Evolutionary conservation across 2,888 invertebrate genomes (phyloP).

Genomic region (Panzeria rudis): DNA sequence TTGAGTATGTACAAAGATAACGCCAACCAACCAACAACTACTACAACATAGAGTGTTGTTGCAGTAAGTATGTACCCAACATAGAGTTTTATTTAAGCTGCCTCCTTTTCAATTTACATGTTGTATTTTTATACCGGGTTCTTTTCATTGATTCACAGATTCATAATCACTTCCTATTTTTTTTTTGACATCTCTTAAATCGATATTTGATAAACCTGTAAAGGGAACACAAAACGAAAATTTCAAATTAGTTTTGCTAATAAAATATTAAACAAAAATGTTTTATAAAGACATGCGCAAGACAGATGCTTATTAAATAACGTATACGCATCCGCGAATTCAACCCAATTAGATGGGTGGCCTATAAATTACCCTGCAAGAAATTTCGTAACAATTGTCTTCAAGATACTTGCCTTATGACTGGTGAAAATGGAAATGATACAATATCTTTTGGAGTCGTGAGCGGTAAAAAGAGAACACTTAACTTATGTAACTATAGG

Average conservation of each 20-base stretch:
- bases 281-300: too few relatives aligned
- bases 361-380: too few relatives aligned
- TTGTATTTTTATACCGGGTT: background rate
- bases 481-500: too few relatives aligned
- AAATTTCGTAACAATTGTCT: too few relatives aligned
- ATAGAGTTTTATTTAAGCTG: background rate
- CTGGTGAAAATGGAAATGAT: too few relatives aligned
- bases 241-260: background rate
- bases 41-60: background rate
- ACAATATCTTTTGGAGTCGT: too few relatives aligned
- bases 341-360: too few relatives aligned
- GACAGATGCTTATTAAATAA: too few relatives aligned
- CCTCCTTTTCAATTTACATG: background rate
- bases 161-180: background rate
- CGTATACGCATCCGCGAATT: too few relatives aligned
- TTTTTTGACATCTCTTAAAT: background rate
- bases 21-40: slow-evolving; percentile 12
- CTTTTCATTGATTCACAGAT: background rate
- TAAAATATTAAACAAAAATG: background rate
- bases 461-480: too few relatives aligned
- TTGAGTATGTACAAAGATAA: background rate
- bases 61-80: background rate
- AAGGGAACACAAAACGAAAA: slow-evolving; percentile 1
- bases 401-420: too few relatives aligned
- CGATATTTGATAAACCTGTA: background rate